Conservation (phyloP, 2,888 invertebrate species). For the Drymonia ruficornis region DNA sequence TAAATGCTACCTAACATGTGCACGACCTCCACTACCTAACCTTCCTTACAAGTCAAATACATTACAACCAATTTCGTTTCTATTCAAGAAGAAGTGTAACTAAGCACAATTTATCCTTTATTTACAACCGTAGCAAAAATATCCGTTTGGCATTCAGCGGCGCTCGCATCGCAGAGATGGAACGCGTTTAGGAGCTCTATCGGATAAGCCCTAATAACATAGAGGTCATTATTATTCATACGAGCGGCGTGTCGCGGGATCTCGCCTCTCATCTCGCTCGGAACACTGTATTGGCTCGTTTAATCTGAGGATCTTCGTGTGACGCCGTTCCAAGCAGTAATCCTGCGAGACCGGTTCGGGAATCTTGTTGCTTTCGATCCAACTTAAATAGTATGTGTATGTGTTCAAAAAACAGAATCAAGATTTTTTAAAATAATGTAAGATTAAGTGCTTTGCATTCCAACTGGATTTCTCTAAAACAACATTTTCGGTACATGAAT, state of each 20-base stretch:
- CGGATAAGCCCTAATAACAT: constrained; percentile 5
- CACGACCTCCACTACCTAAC: too few species aligned
- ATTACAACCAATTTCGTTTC: background rate
- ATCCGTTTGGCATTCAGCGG: constrained; percentile 2
- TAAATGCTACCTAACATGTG: too few species aligned
- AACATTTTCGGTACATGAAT: too few species aligned
- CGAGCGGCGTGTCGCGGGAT: constrained; percentile 2
- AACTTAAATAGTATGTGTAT: background rate
- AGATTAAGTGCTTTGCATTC: too few species aligned
- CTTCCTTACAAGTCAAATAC: background rate
- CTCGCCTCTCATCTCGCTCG: background rate
- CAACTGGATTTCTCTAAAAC: too few species aligned
- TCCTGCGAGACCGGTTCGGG: background rate
- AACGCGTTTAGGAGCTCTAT: background rate
- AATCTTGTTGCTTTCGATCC: background rate
- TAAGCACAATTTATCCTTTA: background rate
- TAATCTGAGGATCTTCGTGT: background rate
- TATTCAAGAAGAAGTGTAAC: background rate
- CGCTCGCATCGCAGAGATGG: background rate
- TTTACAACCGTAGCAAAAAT: background rate
- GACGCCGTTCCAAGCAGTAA: background rate
- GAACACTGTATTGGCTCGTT: background rate
- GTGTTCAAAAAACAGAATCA: too few species aligned
- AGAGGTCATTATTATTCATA: constrained; percentile 4
- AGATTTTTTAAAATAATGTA: too few species aligned